A percentile compares a stretch with the other conserved stretches of the same genome.
Evolutionary conservation across 2,797 vertebrate species (phyloP).

Genomic region (Nannoperca obscura): DNA sequence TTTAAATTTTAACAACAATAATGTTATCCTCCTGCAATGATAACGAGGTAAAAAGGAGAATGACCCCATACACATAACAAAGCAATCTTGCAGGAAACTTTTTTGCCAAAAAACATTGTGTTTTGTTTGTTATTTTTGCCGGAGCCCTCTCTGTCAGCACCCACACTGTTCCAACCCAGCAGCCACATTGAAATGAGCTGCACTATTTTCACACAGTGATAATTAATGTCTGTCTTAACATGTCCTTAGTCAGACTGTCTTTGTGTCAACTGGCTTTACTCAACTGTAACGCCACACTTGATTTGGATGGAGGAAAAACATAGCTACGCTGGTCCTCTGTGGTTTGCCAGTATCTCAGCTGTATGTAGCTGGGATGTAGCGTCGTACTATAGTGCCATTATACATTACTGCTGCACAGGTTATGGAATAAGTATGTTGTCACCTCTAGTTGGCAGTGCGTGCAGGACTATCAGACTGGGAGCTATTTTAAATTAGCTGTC

Average conservation of each 20-base stretch:
- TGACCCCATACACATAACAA: not conserved
- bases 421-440: not conserved
- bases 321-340: not conserved
- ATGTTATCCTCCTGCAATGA: not conserved
- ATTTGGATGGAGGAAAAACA: not conserved
- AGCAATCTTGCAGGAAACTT: not conserved
- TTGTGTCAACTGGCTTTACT: constrained; percentile 6
- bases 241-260: constrained; percentile 18
- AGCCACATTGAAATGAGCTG: constrained; percentile 44
- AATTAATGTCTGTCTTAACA: constrained; percentile 37
- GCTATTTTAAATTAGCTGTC: not conserved
- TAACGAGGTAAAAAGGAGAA: constrained; percentile 15
- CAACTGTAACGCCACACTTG: not conserved
- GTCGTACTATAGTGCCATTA: not conserved
- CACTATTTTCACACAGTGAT: constrained; percentile 16
- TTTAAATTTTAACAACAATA: constrained; percentile 4
- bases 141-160: constrained; percentile 4
- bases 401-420: not conserved
- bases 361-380: not conserved
- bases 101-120: not conserved
- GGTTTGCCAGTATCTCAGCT: not conserved
- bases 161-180: constrained; percentile 8
- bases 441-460: not conserved
- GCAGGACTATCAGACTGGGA: not conserved
- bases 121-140: not conserved